Evolutionary conservation across 1,140 invertebrate genomes (phyloP).

Genomic region (Polyergus mexicanus): DNA sequence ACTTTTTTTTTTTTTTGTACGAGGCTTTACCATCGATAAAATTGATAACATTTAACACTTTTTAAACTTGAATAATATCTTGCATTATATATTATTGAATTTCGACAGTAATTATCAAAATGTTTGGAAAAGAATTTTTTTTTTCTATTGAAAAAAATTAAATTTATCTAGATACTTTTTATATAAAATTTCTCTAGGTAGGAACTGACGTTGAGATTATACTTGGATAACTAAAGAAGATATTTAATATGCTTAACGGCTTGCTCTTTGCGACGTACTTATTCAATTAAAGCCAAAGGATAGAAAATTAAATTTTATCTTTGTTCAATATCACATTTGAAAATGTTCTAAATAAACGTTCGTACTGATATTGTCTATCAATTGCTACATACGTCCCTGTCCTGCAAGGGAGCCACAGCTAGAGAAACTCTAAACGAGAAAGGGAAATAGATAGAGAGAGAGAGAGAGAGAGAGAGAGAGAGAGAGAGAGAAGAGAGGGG

Average conservation of each 20-base stretch:
- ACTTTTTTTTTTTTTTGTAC: no score
- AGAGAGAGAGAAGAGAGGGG: conserved; percentile 49
- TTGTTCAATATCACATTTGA: not conserved
- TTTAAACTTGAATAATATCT: no score
- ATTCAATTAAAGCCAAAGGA: not conserved
- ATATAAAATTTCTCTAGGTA: not conserved
- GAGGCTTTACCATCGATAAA: no score
- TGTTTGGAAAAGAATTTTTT: no score
- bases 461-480: conserved; percentile 21
- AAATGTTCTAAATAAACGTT: not conserved
- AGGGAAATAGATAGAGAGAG: conserved; percentile 11
- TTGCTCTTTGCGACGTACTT: not conserved
- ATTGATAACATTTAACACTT: no score
- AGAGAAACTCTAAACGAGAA: not conserved
- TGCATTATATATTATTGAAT: no score
- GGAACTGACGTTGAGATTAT: not conserved
- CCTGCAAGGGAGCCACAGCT: not conserved
- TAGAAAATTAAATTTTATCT: not conserved
- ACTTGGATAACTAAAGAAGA: no score
- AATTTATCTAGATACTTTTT: no score
- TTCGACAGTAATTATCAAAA: no score
- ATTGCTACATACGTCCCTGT: conserved; percentile 34
- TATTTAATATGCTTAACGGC: not conserved
- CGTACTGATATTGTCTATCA: no score
- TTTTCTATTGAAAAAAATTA: no score